These are phyloP conservation scores for Melospiza georgiana DNA, from an alignment of 2,113 vertebrate genomes.

Conservation along the genomic window DNA sequence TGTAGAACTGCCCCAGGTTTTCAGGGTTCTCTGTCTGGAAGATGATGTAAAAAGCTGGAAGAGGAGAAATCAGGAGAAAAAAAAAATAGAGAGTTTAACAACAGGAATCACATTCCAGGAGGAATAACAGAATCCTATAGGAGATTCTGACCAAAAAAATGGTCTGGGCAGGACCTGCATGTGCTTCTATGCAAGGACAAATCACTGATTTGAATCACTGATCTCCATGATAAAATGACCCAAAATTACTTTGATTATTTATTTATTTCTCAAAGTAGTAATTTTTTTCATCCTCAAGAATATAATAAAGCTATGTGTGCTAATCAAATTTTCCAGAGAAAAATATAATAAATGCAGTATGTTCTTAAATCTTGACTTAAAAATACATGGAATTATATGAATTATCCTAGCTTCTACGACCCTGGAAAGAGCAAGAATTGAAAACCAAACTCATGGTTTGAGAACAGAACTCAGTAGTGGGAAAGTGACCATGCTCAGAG, in stretches of 20 bases:
- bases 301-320: background rate
- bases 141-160: background rate
- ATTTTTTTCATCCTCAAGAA: background rate
- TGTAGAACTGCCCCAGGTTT: slow-evolving; percentile 81
- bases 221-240: background rate
- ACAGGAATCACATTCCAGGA: background rate
- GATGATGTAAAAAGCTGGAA: slow-evolving; percentile 86
- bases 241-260: background rate
- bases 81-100: background rate
- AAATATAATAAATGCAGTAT: background rate
- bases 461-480: background rate
- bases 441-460: background rate
- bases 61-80: background rate
- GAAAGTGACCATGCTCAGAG: background rate
- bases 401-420: background rate
- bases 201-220: background rate
- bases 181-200: background rate
- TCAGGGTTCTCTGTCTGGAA: slow-evolving; percentile 89
- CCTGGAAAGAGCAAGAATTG: background rate
- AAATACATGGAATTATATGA: background rate
- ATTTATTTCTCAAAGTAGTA: background rate
- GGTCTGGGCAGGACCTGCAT: background rate
- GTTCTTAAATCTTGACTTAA: background rate
- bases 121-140: background rate
- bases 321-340: background rate